A percentile compares a stretch with the other conserved stretches of the same genome.
Evolutionary conservation across 2,113 vertebrate genomes (phyloP).

Genomic region (Toxotes chatareus): DNA sequence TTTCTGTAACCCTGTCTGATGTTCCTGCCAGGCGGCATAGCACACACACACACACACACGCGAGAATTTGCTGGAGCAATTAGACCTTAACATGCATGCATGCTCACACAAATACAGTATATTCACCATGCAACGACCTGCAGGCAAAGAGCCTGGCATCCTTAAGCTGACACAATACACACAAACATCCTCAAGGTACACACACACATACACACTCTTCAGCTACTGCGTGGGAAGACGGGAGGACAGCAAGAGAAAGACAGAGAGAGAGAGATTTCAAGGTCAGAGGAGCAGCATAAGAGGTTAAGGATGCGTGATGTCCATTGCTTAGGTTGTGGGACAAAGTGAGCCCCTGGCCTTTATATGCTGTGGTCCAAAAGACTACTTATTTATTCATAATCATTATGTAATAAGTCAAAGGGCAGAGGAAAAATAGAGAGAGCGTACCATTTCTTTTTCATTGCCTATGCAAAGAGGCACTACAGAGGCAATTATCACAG

Average conservation of each 20-base stretch:
- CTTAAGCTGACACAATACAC: constrained; percentile 15
- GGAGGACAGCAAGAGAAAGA: constrained; percentile 11
- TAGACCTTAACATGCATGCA: constrained; percentile 32
- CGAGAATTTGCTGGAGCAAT: constrained; percentile 37
- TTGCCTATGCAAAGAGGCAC: background rate
- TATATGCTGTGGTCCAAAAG: constrained; percentile 27
- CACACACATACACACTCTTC: constrained; percentile 11
- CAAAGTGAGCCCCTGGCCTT: constrained; percentile 28
- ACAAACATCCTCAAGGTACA: constrained; percentile 30
- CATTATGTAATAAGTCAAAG: constrained; percentile 48
- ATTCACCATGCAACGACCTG: constrained; percentile 24
- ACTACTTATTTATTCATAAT: constrained; percentile 50
- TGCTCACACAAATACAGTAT: constrained; percentile 30
- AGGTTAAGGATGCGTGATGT: constrained; percentile 36
- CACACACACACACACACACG: background rate
- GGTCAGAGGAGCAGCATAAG: constrained; percentile 37
- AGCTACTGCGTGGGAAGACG: constrained; percentile 35
- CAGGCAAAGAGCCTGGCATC: constrained; percentile 23
- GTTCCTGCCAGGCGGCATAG: constrained; percentile 59
- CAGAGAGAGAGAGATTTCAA: constrained; percentile 26
- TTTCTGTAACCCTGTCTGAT: constrained; percentile 70
- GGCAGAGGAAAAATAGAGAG: background rate
- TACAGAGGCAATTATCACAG: background rate
- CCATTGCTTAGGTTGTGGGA: constrained; percentile 33
- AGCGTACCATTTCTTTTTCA: background rate